Base-by-base conservation (phyloP, 2,113 vertebrate genomes). In the Cinclus cinclus region DNA sequence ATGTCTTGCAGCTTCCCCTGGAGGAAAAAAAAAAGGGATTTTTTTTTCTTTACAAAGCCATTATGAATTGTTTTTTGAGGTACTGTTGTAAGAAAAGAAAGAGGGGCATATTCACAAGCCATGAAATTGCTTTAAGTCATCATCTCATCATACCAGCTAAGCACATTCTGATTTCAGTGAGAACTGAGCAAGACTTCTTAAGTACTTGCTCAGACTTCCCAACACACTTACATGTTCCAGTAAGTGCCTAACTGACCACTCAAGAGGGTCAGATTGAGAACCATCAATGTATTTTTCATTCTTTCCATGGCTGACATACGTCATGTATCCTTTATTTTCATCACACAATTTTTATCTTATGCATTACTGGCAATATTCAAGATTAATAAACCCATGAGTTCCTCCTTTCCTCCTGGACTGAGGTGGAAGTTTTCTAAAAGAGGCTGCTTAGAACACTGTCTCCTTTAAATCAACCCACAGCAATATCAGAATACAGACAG, bases 1-100 rank as follows among this genome's bases (percentile, higher is more conserved):
- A 99, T 42, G 97, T 98, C 97, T 99, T 99, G 96, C 99, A 99
- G 76, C 98, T 99, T 92, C 98, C 98, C 96, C 99, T 99, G 58
- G 93, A 95, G 60, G 2, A 15, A 69, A 97, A 97, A 97, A 92
- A 81, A 46, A 83, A 63, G 50, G 33, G 17, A 65, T 60, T 60
- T 60, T 87, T 13, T 90, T 90, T 83, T 30, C 75, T 73, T 77
- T 90, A 62, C 2, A 5, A 95, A 89, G 80, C 8, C 11, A 60
- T 44, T 10, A 39, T 25, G 6, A 84, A 63, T 42, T 87, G 25
- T 18, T 91, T 84, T 30, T 46, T 58, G 13, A 39, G 22, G 41
- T 49, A 62, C 0, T 60, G 50, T 71, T 79, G 17, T 44, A 74
- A 60, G 28, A 76, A 67, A 70, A 84, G 31, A 35, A 47, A 50